phyloP scores from a whole-genome alignment of 2,888 invertebrate species.

The Phoenoteleia sp. region DNA sequence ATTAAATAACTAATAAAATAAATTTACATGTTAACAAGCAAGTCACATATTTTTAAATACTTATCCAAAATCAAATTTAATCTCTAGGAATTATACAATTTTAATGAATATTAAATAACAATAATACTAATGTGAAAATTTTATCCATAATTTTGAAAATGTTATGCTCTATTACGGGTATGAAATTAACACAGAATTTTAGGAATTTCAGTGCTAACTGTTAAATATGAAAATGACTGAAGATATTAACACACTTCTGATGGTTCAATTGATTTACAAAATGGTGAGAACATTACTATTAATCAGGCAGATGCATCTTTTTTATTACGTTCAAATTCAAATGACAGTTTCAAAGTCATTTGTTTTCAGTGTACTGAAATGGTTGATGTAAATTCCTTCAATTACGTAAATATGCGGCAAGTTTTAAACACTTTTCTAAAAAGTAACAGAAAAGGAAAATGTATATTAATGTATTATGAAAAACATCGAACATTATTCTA shows the following conservation, averaged over 20 bases:
- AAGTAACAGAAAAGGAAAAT: neutral
- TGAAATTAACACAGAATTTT: neutral
- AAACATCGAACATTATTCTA: neutral
- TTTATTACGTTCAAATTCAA: neutral
- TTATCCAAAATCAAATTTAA: too few species aligned
- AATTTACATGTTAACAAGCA: too few species aligned
- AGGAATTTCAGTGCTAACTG: neutral
- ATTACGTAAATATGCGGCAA: slow-evolving; percentile 8
- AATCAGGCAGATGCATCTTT: neutral
- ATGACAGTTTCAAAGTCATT: neutral
- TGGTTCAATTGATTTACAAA: neutral
- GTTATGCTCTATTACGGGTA: neutral
- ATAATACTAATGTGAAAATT: too few species aligned
- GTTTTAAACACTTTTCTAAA: neutral
- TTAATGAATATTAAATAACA: too few species aligned
- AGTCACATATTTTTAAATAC: too few species aligned
- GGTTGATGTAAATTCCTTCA: neutral
- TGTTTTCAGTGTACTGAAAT: neutral
- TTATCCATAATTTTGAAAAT: neutral
- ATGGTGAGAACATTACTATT: neutral
- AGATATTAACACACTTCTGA: neutral
- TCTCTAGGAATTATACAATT: too few species aligned
- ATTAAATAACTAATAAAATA: too few species aligned
- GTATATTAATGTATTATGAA: slow-evolving; percentile 16
- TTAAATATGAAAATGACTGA: neutral